Conservation (phyloP, 2,113 vertebrate genomes). For the Anolis sagrei region DNA sequence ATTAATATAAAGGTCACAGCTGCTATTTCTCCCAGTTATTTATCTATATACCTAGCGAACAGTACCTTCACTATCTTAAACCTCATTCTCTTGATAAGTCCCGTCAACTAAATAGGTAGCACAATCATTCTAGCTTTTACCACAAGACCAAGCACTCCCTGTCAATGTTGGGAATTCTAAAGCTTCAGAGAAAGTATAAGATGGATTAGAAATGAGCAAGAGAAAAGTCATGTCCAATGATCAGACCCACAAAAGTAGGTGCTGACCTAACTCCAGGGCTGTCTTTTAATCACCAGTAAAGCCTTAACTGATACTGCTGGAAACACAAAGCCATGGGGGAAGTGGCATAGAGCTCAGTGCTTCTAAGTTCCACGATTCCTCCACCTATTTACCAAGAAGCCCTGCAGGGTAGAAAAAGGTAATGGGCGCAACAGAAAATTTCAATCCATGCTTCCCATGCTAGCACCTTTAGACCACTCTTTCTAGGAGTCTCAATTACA, state of each 20-base stretch:
- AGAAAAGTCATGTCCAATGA: background rate
- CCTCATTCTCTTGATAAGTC: conserved; percentile 9
- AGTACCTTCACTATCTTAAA: conserved; percentile 51
- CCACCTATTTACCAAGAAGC: background rate
- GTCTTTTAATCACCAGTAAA: conserved; percentile 35
- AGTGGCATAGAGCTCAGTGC: background rate
- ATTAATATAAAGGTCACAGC: conserved; percentile 32
- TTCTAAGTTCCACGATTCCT: background rate
- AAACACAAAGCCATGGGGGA: background rate
- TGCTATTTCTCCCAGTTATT: conserved; percentile 58
- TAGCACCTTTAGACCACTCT: too few relatives aligned
- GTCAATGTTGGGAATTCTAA: rapidly evolving
- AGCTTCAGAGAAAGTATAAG: background rate
- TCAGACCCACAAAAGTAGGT: background rate
- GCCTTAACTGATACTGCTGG: background rate
- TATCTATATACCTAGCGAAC: conserved; percentile 52
- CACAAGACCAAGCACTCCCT: rapidly evolving
- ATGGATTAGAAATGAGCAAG: conserved; percentile 7
- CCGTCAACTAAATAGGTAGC: background rate
- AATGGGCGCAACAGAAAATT: background rate
- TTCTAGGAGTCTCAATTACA: too few relatives aligned
- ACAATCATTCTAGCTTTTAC: background rate
- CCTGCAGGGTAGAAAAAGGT: rapidly evolving
- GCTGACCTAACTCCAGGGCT: conserved; percentile 20
- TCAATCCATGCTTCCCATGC: rapidly evolving